Conservation (phyloP, 2,888 invertebrate genomes). For the Apodemia hepburni region DNA sequence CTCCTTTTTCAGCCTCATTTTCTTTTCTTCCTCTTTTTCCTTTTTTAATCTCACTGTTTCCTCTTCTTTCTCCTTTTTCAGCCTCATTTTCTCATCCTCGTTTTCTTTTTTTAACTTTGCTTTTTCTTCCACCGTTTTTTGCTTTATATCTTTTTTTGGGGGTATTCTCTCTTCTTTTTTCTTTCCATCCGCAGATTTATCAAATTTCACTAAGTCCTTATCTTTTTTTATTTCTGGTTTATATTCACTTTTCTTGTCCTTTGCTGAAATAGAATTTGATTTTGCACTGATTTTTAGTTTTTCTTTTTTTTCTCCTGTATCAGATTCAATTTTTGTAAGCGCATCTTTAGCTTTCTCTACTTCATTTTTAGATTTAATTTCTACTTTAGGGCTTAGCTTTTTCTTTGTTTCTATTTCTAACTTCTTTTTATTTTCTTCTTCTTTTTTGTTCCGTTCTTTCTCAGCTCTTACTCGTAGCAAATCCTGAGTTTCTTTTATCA, state of each 20-base stretch:
- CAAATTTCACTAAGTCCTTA: too few relatives aligned
- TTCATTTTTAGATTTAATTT: slow-evolving; percentile 2
- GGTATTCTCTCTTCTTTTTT: too few relatives aligned
- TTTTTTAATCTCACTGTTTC: not conserved
- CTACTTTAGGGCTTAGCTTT: slow-evolving; percentile 15
- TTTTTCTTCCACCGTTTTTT: too few relatives aligned
- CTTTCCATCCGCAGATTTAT: too few relatives aligned
- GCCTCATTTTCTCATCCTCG: not conserved
- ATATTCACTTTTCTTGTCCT: not conserved
- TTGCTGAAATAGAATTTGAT: not conserved
- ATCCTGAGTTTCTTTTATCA: slow-evolving; percentile 47
- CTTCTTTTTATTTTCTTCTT: slow-evolving; percentile 24
- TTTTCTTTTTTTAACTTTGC: not conserved
- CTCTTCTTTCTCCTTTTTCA: slow-evolving; percentile 1
- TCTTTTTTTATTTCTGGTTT: not conserved
- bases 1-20: slow-evolving; percentile 3
- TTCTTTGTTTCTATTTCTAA: slow-evolving; percentile 22
- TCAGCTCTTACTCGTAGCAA: slow-evolving; percentile 37
- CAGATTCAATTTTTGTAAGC: not conserved
- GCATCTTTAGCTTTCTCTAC: not conserved
- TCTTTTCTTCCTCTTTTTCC: not conserved
- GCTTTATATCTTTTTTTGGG: too few relatives aligned
- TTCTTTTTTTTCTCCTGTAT: not conserved
- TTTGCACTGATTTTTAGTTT: not conserved
- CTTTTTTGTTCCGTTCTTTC: slow-evolving; percentile 27